Percentiles rank a stretch among this genome's conserved stretches.
These are phyloP conservation scores for Alosa sapidissima DNA, from an alignment of 2,797 vertebrate species.

Conservation along the genomic window DNA sequence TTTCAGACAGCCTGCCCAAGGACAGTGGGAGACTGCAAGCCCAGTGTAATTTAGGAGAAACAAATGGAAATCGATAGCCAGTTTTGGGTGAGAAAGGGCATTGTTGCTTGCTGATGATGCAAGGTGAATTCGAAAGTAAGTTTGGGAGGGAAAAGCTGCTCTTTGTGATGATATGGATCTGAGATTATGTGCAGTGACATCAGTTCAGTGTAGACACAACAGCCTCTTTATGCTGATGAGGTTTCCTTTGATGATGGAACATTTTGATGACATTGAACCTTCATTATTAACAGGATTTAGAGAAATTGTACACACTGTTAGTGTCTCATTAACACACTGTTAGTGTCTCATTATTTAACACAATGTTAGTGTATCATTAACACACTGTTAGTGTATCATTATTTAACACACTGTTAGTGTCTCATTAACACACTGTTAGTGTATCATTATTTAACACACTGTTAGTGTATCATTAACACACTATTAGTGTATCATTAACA, in stretches of 20 bases:
- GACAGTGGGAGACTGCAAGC: slow-evolving; percentile 2
- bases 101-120: neutral
- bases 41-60: slow-evolving; percentile 8
- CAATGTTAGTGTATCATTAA: too few relatives aligned
- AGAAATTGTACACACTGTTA: neutral
- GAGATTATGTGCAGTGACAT: neutral
- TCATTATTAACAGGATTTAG: neutral
- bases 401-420: too few relatives aligned
- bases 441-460: too few relatives aligned
- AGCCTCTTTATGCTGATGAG: neutral
- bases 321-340: neutral
- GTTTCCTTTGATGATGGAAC: neutral
- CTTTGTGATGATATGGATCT: neutral
- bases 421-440: too few relatives aligned
- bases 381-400: too few relatives aligned
- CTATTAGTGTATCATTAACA: too few relatives aligned
- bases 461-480: too few relatives aligned
- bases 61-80: neutral
- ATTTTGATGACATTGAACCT: neutral
- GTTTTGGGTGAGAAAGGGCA: slow-evolving; percentile 22
- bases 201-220: neutral
- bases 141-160: neutral
- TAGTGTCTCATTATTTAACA: neutral
- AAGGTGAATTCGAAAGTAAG: slow-evolving; percentile 8
- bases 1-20: neutral